phyloP scores from a whole-genome alignment of 2,888 invertebrate species.

The Lasioglossum figueresi region DNA sequence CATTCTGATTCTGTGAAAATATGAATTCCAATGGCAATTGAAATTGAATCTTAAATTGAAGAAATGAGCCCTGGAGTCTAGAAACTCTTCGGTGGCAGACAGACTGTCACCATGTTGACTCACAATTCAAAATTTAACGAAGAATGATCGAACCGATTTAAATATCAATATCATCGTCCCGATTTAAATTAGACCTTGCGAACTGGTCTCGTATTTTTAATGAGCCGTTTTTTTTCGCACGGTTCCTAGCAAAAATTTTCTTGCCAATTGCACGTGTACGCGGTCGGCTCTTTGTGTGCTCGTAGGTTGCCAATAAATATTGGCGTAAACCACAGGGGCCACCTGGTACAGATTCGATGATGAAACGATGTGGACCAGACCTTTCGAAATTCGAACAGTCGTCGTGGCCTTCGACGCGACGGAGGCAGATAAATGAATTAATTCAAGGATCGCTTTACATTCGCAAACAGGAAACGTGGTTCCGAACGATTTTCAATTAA shows the following conservation, averaged over 20 bases:
- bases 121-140: neutral
- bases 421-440: slow-evolving; percentile 39
- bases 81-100: neutral
- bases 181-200: neutral
- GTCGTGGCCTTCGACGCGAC: slow-evolving; percentile 40
- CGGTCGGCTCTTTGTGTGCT: neutral
- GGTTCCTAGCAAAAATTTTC: neutral
- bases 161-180: neutral
- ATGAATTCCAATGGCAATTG: too few species aligned
- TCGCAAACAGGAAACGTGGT: neutral
- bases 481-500: neutral
- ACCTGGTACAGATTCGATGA: neutral
- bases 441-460: slow-evolving; percentile 45
- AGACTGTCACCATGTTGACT: neutral
- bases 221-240: neutral
- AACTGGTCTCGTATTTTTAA: neutral
- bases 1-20: too few species aligned
- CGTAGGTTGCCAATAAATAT: neutral
- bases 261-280: neutral
- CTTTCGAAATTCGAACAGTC: slow-evolving; percentile 40
- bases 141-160: too few species aligned
- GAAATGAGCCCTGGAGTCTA: neutral
- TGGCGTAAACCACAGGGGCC: neutral
- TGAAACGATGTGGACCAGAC: slow-evolving; percentile 1
- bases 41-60: neutral